Base-by-base conservation (phyloP, 2,113 vertebrate genomes). In the Gadus macrocephalus region DNA sequence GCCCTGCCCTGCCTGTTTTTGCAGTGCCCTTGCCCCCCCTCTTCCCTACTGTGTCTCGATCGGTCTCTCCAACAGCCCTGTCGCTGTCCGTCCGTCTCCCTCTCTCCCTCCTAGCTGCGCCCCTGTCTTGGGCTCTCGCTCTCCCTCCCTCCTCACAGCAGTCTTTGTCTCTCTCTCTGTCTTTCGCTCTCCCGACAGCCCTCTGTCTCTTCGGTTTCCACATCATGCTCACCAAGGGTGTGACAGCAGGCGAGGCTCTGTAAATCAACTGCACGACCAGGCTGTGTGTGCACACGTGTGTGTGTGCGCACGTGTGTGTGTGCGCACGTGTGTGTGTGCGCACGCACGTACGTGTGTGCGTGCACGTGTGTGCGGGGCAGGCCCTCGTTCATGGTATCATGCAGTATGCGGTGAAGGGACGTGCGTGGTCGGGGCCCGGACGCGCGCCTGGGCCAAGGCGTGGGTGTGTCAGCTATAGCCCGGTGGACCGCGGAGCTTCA, bases 181-280 rank as follows among this genome's bases (percentile, higher is more conserved):
- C 56, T 27, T 20, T 61, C 58, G 25, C 12, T 59, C 31, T 60
- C 42, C 12, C 42, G 12, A 14, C 42, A 49, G 42, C 42, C 42
- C 42, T 49, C 9, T 14, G 42, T 49, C 42, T 49, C 42, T 14
- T 14, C 42, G 8, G 42, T 14, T 49, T 14, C 42, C 42, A 49
- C 42, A 49, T 84, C 71, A 65, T 83, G 65, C 64, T 49, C 69
- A 68, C 71, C 67, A 71, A 81, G 79, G 73, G 62, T 78, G 68
- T 72, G 78, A 88, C 85, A 87, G 75, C 85, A 85, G 81, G 77
- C 73, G 74, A 84, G 74, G 77, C 56, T 67, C 80, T 82, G 77
- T 77, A 80, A 86, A 83, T 89, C 78, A 83, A 68, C 68, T 73
- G 71, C 38, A 75, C 76, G 61, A 72, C 67, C 59, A 62, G 15